Evolutionary conservation across 92 coral and sea anemone genomes (phyloP), one percentile per base, ranked within the genome.

Genomic region (Phenganax marumi): DNA sequence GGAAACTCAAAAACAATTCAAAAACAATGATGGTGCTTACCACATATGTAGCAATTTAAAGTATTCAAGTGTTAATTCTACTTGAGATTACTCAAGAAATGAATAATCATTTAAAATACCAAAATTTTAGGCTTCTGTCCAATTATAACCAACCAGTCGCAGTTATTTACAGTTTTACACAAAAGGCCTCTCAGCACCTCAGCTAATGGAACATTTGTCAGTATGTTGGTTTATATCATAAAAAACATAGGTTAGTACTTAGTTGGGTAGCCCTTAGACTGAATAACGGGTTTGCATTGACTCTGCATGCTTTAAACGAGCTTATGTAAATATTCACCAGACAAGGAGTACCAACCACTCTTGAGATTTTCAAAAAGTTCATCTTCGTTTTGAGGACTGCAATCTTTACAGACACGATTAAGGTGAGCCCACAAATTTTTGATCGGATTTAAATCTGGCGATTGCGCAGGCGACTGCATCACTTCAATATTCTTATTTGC

Each of bases 361-460:
- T 73, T 50, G 2, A 39, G 79, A 49, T 49, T 43, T 73, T 48
- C 62, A 52, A 73, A 73, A 18, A 43, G 79, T 43, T 48, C 79
- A 73, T 50, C 61, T 50, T 73, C 79, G 51, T 73, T 73, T 13
- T 73, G 49, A 7, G 75, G 62, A 19, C 51, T 50, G 3, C 79
- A 12, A 46, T 73, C 61, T 8, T 50, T 73, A 8, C 17, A 25
- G 1, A 73, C 10, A 9, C 79, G 79, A 50, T 81, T 81, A 3
- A 81, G 62, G 17, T 81, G 61, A 7, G 77, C 66, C 85, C 85
- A 66, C 57, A 81, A 81, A 63, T 81, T 81, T 51, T 81, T 65
- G 51, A 81, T 81, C 11, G 85, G 85, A 62, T 81, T 81, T 68
- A 81, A 81, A 25, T 81, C 85, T 66, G 62, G 76, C n/a, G 52